These are phyloP conservation scores for Aricia agestis DNA, from an alignment of 1,140 invertebrate genomes.

Conservation along the genomic window DNA sequence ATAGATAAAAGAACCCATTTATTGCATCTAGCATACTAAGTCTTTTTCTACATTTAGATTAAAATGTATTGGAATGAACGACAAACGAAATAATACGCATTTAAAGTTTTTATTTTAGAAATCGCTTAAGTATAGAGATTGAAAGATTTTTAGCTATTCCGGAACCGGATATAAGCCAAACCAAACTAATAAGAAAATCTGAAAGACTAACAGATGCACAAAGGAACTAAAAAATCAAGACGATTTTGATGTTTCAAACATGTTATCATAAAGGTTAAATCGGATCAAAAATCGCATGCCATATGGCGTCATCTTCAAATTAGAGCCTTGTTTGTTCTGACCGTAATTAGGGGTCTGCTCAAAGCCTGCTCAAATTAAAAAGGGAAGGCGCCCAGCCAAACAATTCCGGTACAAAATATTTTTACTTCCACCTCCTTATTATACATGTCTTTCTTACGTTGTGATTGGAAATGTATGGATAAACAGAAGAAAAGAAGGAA, in stretches of 20 bases:
- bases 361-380: slow-evolving; percentile 70
- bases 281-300: slow-evolving; percentile 37
- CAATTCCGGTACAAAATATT: slow-evolving; percentile 71
- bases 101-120: too few relatives aligned
- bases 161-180: too few relatives aligned
- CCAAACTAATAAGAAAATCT: too few relatives aligned
- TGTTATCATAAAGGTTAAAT: background rate
- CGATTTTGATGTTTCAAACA: background rate
- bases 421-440: slow-evolving; percentile 72
- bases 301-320: slow-evolving; percentile 61
- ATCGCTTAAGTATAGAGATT: too few relatives aligned
- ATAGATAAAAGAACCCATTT: too few relatives aligned
- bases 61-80: too few relatives aligned
- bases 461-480: slow-evolving; percentile 39
- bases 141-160: too few relatives aligned
- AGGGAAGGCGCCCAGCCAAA: slow-evolving; percentile 56
- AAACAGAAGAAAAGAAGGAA: background rate
- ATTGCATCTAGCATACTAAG: too few relatives aligned
- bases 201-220: background rate
- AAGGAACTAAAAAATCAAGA: background rate
- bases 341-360: slow-evolving; percentile 68
- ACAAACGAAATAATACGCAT: too few relatives aligned
- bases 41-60: too few relatives aligned
- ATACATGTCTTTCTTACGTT: slow-evolving; percentile 57
- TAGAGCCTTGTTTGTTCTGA: slow-evolving; percentile 65